phyloP scores from a whole-genome alignment of 2,113 vertebrate species.

The Halichoeres trimaculatus region DNA sequence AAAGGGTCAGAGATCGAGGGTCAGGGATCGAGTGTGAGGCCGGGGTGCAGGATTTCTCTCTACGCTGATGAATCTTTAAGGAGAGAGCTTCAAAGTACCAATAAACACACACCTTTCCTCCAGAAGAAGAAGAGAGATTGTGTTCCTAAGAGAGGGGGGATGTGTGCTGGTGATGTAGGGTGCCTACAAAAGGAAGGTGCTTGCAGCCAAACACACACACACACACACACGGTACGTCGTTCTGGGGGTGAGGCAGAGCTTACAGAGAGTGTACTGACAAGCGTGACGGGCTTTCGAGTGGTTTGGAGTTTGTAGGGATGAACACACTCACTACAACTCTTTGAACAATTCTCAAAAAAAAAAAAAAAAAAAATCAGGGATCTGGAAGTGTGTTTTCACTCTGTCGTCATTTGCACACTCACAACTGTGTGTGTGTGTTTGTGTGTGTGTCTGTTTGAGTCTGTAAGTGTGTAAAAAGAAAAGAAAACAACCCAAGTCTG shows the following conservation, averaged over 20 bases:
- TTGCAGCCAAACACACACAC: conserved; percentile 42
- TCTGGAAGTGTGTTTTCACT: conserved; percentile 39
- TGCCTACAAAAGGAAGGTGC: conserved; percentile 34
- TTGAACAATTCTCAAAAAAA: conserved; percentile 23
- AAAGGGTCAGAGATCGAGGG: not conserved
- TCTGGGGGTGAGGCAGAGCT: conserved; percentile 37
- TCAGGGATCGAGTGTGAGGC: conserved; percentile 28
- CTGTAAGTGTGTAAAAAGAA: conserved; percentile 35
- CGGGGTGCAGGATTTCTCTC: conserved; percentile 11
- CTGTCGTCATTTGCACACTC: conserved; percentile 39
- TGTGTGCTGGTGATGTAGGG: conserved; percentile 70
- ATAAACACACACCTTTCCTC: conserved; percentile 7
- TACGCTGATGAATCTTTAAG: conserved; percentile 30
- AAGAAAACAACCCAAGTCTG: conserved; percentile 41
- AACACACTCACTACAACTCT: conserved; percentile 42
- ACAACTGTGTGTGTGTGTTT: conserved; percentile 52
- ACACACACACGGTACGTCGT: conserved; percentile 36
- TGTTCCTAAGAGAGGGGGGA: conserved; percentile 16
- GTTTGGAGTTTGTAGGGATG: conserved; percentile 46
- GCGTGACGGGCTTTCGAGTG: conserved; percentile 18
- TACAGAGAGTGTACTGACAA: conserved; percentile 36
- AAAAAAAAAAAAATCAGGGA: conserved; percentile 24
- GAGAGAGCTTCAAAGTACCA: conserved; percentile 26
- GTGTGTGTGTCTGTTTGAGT: conserved; percentile 52
- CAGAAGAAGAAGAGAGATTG: conserved; percentile 22